phyloP scores from a whole-genome alignment of 2,113 vertebrate genomes.

The Cryptomyrus ogoouensis region DNA sequence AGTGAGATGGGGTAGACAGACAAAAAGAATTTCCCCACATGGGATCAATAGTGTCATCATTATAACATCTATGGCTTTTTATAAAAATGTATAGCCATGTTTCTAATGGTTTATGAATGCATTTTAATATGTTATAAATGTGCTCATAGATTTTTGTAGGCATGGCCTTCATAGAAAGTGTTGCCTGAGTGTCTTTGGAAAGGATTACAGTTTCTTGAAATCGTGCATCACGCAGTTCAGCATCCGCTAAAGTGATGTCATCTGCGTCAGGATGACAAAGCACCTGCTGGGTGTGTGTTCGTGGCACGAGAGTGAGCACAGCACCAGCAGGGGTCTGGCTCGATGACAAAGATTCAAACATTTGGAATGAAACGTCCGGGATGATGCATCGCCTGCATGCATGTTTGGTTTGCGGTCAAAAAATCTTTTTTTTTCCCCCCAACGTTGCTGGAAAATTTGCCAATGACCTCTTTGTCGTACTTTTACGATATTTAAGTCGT shows the following conservation, averaged over 20 bases:
- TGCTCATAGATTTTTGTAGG: neutral
- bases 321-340: neutral
- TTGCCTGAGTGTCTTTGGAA: neutral
- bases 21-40: neutral
- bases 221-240: neutral
- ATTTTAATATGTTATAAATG: neutral
- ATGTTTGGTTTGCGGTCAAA: neutral
- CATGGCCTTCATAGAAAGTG: neutral
- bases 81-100: neutral
- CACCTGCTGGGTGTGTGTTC: neutral
- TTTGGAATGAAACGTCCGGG: neutral
- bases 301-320: neutral
- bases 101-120: neutral
- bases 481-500: neutral
- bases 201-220: neutral
- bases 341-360: neutral
- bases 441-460: neutral
- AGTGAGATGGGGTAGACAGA: neutral
- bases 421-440: neutral
- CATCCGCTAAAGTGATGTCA: neutral
- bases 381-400: neutral
- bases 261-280: neutral
- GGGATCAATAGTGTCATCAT: neutral
- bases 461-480: neutral
- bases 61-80: neutral